These are phyloP conservation scores for Athripsodes cinereus DNA, from an alignment of 2,888 invertebrate genomes.

Conservation along the genomic window DNA sequence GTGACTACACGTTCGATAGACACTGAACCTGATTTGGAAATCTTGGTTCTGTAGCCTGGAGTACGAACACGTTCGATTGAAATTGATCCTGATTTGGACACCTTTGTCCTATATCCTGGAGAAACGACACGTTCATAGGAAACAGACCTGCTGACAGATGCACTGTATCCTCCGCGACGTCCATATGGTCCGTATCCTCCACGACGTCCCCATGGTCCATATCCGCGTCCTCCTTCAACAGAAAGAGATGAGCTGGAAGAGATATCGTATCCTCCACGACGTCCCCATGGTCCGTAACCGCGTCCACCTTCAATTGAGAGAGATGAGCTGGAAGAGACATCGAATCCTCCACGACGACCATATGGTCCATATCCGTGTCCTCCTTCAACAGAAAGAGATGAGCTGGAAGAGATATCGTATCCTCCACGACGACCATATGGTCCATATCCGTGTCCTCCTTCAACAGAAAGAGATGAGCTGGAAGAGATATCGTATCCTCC, in stretches of 20 bases:
- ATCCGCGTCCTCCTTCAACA: not conserved
- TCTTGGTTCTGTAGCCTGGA: conserved; percentile 8
- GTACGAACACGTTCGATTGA: conserved; percentile 10
- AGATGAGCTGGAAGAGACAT: not conserved
- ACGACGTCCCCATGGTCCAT: conserved; percentile 3
- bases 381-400: conserved; percentile 4
- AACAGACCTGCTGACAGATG: conserved; percentile 6
- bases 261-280: not conserved
- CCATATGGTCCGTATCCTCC: too few relatives aligned
- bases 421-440: conserved; percentile 1
- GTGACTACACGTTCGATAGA: conserved; percentile 10
- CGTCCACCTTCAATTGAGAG: conserved; percentile 6
- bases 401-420: not conserved
- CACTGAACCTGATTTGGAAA: conserved; percentile 6
- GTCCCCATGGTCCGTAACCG: conserved; percentile 1
- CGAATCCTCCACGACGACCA: not conserved
- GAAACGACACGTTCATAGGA: not conserved
- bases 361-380: not conserved
- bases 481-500: not conserved
- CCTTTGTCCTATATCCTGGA: not conserved
- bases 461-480: conserved; percentile 7
- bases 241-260: not conserved
- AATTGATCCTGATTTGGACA: conserved; percentile 5
- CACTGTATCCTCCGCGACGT: too few relatives aligned
- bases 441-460: conserved; percentile 8